These are phyloP conservation scores for Coelinius sp. DNA, from an alignment of 2,888 invertebrate species.

Conservation along the genomic window DNA sequence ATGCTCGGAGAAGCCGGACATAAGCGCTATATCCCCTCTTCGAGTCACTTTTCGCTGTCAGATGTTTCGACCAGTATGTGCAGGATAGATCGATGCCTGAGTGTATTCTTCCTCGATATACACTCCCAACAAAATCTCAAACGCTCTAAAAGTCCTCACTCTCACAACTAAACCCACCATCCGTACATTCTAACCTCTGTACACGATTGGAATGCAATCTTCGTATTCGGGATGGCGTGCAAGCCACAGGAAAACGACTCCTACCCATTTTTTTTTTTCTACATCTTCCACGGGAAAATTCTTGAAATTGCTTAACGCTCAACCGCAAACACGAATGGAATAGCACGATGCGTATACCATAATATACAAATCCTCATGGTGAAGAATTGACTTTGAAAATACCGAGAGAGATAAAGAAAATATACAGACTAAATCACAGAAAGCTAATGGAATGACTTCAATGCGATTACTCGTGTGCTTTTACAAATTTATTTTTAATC, in stretches of 20 bases:
- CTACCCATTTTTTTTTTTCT: slow-evolving; percentile 21
- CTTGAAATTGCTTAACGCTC: slow-evolving; percentile 40
- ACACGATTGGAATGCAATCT: slow-evolving; percentile 49
- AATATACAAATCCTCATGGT: not conserved
- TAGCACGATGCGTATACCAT: not conserved
- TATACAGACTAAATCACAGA: not conserved
- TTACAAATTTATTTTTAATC: slow-evolving; percentile 14
- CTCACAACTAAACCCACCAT: not conserved
- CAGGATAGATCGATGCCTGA: not conserved
- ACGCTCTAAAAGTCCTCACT: not conserved
- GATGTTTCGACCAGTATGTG: not conserved
- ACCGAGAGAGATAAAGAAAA: not conserved
- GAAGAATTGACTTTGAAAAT: not conserved
- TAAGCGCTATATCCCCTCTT: not conserved
- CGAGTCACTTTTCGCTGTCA: slow-evolving; percentile 22
- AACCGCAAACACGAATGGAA: slow-evolving; percentile 25
- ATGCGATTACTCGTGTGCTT: slow-evolving; percentile 1
- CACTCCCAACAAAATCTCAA: not conserved
- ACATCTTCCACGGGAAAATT: too few relatives aligned
- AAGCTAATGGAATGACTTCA: not conserved
- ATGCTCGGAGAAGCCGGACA: not conserved
- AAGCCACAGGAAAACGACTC: slow-evolving; percentile 24
- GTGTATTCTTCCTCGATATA: slow-evolving; percentile 13
- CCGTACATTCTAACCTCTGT: slow-evolving; percentile 28
- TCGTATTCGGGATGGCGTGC: slow-evolving; percentile 38